Base-by-base conservation (phyloP, 2,888 invertebrate genomes). In the Cryptocephalus primarius region DNA sequence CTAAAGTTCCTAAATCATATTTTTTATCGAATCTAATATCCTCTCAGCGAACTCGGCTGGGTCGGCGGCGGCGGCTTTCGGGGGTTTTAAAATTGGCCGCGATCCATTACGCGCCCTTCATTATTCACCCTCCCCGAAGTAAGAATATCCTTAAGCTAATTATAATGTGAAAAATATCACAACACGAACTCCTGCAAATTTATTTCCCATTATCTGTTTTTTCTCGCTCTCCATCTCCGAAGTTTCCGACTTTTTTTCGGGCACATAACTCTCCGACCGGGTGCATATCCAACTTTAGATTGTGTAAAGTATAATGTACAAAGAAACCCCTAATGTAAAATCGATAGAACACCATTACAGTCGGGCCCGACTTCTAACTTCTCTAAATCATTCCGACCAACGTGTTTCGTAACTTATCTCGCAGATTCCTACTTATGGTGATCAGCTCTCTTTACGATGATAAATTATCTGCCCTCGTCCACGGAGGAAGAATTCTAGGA, bases 311-410 rank as follows among this genome's bases (percentile, higher is more conserved):
- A 68, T 70, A 70, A 71, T 70, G 70, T 70, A 70, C 69, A 71
- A 71, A 70, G 70, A 70, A 71, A 69, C 66, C 67, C 69, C 68
- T 71, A 71, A 71, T 71, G 71, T 67, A 71, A 71, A 71, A 71
- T 71, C 71, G 70, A 71, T 71, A 64, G 64, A 66, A 66, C 67
- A 66, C 70, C 70, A 69, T 70, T 70, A 70, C 67, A 64, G 66
- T 62, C 65, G 65, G 61, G 63, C 62, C 60, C 65, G 65, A 67
- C 65, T 67, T 64, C 66, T 62, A 63, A 66, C 65, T 62, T 54
- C 61, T 46, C 54, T 67, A 67, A 67, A 68, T 68, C 67, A 67
- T 66, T 65, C 59, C 56, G 55, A 50, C 57, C 48, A 51, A 56
- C 55, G 58, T 57, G 57, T 56, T 57, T 59, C 54, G 55, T 59